Percentiles rank a stretch among this genome's conserved stretches.
These are phyloP conservation scores for Chelonoidis abingdonii DNA, from an alignment of 2,113 vertebrate genomes.

Conservation along the genomic window DNA sequence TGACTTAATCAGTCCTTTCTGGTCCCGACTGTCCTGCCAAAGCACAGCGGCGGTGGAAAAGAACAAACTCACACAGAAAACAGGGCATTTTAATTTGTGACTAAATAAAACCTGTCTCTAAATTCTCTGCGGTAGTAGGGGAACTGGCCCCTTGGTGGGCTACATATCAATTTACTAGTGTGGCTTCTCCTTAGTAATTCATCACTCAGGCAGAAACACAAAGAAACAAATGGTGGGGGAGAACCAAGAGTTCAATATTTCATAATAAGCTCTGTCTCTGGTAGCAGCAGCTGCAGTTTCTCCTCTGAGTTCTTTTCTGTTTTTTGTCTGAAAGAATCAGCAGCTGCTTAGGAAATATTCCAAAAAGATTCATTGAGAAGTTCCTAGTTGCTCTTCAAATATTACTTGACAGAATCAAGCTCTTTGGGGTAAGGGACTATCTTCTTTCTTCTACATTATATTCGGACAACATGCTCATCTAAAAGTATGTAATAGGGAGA, in stretches of 20 bases:
- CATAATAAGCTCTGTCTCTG: conserved; percentile 60
- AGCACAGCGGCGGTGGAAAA: neutral
- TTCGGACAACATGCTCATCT: neutral
- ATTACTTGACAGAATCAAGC: conserved; percentile 36
- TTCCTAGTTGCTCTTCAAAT: conserved; percentile 46
- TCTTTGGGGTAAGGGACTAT: conserved; percentile 4
- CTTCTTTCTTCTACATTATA: conserved; percentile 2
- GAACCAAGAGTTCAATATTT: conserved; percentile 15
- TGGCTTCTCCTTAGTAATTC: conserved; percentile 44
- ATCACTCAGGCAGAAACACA: conserved; percentile 26
- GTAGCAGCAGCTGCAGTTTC: conserved; percentile 70
- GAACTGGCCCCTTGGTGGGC: neutral
- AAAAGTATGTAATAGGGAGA: conserved; percentile 12
- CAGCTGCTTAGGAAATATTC: conserved; percentile 71
- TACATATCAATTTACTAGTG: neutral
- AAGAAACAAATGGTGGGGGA: conserved; percentile 58
- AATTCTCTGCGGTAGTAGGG: neutral
- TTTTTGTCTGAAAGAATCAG: conserved; percentile 62
- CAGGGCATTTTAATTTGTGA: neutral
- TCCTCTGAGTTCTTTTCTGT: conserved; percentile 67
- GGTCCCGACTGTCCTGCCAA: neutral
- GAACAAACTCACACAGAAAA: neutral
- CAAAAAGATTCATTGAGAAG: conserved; percentile 56
- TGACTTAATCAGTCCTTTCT: accelerated
- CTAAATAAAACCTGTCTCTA: conserved; percentile 25